phyloP scores from a whole-genome alignment of 2,113 vertebrate species.

The Aramus guarauna region DNA sequence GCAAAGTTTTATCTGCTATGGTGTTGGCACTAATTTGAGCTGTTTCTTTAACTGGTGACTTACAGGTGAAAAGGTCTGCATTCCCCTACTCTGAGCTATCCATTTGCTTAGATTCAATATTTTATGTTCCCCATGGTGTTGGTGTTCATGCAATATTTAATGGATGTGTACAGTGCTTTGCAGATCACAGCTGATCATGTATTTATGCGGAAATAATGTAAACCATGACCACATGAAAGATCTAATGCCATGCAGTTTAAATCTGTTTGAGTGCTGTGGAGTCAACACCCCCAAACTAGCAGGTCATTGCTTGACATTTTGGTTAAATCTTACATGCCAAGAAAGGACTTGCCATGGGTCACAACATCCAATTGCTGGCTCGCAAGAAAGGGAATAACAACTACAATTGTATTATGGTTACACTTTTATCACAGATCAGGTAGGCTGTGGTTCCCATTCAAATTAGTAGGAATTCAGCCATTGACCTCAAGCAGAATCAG shows the following conservation, averaged over 20 bases:
- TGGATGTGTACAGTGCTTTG: not conserved
- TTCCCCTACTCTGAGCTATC: not conserved
- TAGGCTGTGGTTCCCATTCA: not conserved
- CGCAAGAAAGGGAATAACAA: not conserved
- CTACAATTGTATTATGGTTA: not conserved
- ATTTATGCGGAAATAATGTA: not conserved
- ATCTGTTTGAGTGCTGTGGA: not conserved
- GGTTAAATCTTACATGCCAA: not conserved
- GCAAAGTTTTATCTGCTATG: not conserved
- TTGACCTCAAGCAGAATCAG: not conserved
- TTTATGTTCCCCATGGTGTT: not conserved
- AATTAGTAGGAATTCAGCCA: not conserved
- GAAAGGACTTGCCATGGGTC: not conserved
- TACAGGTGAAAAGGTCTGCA: not conserved
- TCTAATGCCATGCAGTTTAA: not conserved
- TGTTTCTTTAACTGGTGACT: not conserved
- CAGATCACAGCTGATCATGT: fast-evolving
- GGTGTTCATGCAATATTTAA: conserved; percentile 3
- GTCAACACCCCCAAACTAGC: not conserved
- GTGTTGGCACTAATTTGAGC: not conserved
- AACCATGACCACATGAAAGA: not conserved
- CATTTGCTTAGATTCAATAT: conserved; percentile 21
- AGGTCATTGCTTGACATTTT: not conserved
- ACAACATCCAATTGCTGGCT: not conserved
- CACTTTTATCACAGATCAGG: not conserved